Base-by-base conservation (phyloP, 2,113 vertebrate species). In the Psephotus haematonotus region DNA sequence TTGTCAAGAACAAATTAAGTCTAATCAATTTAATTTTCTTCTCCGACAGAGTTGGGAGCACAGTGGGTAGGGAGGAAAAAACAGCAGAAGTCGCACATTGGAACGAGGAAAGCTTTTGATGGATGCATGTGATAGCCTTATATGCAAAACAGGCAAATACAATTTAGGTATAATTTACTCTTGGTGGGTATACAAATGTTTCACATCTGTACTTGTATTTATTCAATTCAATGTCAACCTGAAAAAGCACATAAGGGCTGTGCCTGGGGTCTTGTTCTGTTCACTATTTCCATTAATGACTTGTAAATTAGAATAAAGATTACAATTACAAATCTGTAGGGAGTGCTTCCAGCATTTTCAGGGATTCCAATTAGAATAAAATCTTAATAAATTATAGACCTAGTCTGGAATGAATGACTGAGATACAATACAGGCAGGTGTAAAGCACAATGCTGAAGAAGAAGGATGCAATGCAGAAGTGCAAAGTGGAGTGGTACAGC, bases 1-100 rank as follows among this genome's bases (percentile, higher is more conserved):
- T 93, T 92, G 93, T 96, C 86, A 96, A 92, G 91, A 92, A 92
- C 65, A 91, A 95, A 96, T 93, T 79, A 93, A 84, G 70, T 77
- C 89, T 93, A 93, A 97, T 93, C 62, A 88, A 76, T 92, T 64
- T 95, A 71, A 91, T 82, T 84, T 93, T 87, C 60, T 50, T 86
- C 89, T 87, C 89, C 91, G 81, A 85, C 0, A 0, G 83, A 57
- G 65, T 15, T 76, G 84, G 70, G 46, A 86, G 65, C 14, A 9
- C 23, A 76, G 83, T 23, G 74, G 72, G 44, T 49, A 46, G 49
- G 39, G 70, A 95, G 67, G 53, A 49, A 55, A 90, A 70, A 92
- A 55, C 57, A 88, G 75, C 2, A 78, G 35, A 82, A 91, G 60
- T 87, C 3, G 1, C 83, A 87, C 43, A 6, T 3, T 72, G 91